Evolutionary conservation across 2,797 vertebrate species (phyloP), one percentile per base, ranked within the genome.

Genomic region (Tenualosa thibaudeaui): DNA sequence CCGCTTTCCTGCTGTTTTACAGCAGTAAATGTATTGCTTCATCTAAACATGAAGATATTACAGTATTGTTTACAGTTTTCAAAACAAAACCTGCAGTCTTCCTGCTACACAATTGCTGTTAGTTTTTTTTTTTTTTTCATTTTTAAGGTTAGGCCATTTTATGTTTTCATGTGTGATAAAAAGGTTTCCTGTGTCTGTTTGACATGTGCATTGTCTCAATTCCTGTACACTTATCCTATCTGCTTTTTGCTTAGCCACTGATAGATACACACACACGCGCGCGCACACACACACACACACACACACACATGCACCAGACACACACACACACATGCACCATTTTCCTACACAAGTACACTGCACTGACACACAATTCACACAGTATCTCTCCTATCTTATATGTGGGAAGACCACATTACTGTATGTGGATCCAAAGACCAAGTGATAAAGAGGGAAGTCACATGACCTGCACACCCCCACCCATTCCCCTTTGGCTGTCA

Each of bases 261-360:
- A 40, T 15, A 40, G 26, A 71, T 10, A 40, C 5, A 65, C 19
- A 84, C 83, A 83, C 84, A 86, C 85, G 65, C 37, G 65, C 82
- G 24, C 49, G 24, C 31, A 81, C 26, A 85, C 81, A 81, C 22
- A 68, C 82, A 82, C 50, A 82, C 51, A 31, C 81, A 82, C 51
- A 56, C 49, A 26, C 51, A 60, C 81, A 51, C 37, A 54, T 62
- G 51, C 49, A 15, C 46, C 46, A 85, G 62, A 83, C 84, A 81
- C 43, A 49, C 22, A 81, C 43, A 81, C 43, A 81, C 19, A 81
- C 81, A 46, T 46, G 46, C 49, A 17, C 10, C 5, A 24, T 82
- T 24, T 53, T 31, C 81, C 12, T 15, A 78, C 71, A 46, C 37
- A 78, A 22, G 22, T 6, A 58, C 56, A 56, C n/a, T 62, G n/a